Conservation (phyloP, 64 coral and sea anemone genomes). For the Actinia equina region DNA sequence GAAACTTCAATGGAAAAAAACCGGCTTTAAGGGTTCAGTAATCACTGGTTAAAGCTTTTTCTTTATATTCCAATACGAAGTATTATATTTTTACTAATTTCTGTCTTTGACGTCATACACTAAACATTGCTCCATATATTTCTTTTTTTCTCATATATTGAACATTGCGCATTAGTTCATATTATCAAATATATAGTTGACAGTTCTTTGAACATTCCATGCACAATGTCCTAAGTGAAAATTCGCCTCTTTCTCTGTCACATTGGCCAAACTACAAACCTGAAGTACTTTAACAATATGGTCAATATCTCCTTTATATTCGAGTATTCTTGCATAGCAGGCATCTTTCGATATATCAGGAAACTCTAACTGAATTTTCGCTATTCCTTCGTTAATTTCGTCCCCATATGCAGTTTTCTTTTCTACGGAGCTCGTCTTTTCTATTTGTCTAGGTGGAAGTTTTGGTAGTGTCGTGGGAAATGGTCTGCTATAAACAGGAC, state of each 20-base stretch:
- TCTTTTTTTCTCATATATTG: too few species aligned
- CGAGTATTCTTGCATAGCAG: neutral
- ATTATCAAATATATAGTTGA: slow-evolving; percentile 1
- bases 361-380: neutral
- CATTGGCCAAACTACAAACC: neutral
- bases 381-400: neutral
- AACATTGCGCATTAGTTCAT: neutral
- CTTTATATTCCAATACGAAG: too few species aligned
- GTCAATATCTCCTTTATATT: slow-evolving; percentile 12
- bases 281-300: neutral
- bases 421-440: neutral
- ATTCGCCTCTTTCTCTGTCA: neutral
- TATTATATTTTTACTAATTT: too few species aligned
- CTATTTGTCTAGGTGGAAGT: neutral
- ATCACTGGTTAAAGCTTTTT: too few species aligned
- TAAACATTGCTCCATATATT: too few species aligned
- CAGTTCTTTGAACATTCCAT: slow-evolving; percentile 16
- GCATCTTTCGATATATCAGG: neutral
- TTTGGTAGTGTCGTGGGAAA: neutral
- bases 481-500: neutral
- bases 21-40: too few species aligned
- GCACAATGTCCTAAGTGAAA: slow-evolving; percentile 17
- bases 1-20: too few species aligned
- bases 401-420: neutral
- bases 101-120: too few species aligned